A percentile compares a stretch with the other conserved stretches of the same genome.
Conservation (phyloP, 2,888 invertebrate genomes). For the Orthosia incerta region DNA sequence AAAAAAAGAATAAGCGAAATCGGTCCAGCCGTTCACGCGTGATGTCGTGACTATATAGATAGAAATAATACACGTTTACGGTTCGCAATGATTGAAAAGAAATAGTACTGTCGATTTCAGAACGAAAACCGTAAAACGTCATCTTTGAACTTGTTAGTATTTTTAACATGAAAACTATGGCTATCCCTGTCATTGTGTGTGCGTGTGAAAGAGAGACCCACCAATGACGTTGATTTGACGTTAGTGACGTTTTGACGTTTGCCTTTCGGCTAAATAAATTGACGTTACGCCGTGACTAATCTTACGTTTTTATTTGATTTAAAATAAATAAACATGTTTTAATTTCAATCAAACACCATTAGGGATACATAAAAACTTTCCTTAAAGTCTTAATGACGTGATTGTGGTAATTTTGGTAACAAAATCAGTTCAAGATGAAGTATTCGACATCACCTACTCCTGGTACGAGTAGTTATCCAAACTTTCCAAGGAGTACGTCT, state of each 20-base stretch:
- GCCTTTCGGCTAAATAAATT: slow-evolving; percentile 43
- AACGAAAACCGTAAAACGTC: slow-evolving; percentile 46
- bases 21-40: too few relatives aligned
- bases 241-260: slow-evolving; percentile 44
- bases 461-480: slow-evolving; percentile 83
- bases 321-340: slow-evolving; percentile 66
- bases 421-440: slow-evolving; percentile 85
- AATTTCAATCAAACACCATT: slow-evolving; percentile 32
- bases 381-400: slow-evolving; percentile 57
- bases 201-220: slow-evolving; percentile 25
- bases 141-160: neutral
- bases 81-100: neutral
- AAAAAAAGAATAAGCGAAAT: too few relatives aligned
- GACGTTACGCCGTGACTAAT: slow-evolving; percentile 61
- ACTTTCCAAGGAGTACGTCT: slow-evolving; percentile 91
- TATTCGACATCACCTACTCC: slow-evolving; percentile 92
- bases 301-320: slow-evolving; percentile 45
- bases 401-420: slow-evolving; percentile 34
- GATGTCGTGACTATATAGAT: too few relatives aligned
- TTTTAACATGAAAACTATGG: slow-evolving; percentile 17
- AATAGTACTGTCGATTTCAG: slow-evolving; percentile 24
- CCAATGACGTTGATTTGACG: slow-evolving; percentile 33
- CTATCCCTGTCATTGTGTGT: neutral
- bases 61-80: neutral
- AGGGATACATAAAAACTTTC: slow-evolving; percentile 33